Conservation (phyloP, 1,140 invertebrate species). For the Arion vulgaris region DNA sequence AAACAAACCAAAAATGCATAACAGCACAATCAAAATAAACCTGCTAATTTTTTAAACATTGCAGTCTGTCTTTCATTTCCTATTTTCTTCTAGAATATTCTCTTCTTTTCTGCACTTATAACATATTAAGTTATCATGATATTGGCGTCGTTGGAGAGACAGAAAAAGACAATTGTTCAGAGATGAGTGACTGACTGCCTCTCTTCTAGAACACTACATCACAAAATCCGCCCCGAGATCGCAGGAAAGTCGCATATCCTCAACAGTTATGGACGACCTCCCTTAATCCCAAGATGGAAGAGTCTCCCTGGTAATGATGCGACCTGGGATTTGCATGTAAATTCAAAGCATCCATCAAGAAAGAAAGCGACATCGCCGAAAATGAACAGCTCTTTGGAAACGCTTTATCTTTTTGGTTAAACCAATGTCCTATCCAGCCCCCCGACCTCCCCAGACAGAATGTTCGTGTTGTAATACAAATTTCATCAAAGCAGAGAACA, state of each 20-base stretch:
- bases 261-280: slow-evolving; percentile 33
- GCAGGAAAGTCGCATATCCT: not conserved
- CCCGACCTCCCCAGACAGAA: slow-evolving; percentile 11
- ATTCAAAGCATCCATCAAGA: slow-evolving; percentile 46
- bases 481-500: slow-evolving; percentile 36
- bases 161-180: not conserved
- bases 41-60: no score
- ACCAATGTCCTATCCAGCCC: not conserved
- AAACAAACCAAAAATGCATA: no score
- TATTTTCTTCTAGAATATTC: no score
- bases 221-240: not conserved
- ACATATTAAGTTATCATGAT: no score
- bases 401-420: not conserved
- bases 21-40: no score
- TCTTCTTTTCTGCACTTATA: no score
- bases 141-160: not conserved
- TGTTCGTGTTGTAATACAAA: slow-evolving; percentile 42
- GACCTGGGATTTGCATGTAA: slow-evolving; percentile 46
- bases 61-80: no score
- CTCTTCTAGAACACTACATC: slow-evolving; percentile 3
- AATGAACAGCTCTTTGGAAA: slow-evolving; percentile 40
- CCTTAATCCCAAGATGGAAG: slow-evolving; percentile 41
- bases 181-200: slow-evolving; percentile 24
- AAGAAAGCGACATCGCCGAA: slow-evolving; percentile 28
- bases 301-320: slow-evolving; percentile 19